Evolutionary conservation across 2,113 vertebrate genomes (phyloP).

Genomic region (Leptobrachium ailaonicum): DNA sequence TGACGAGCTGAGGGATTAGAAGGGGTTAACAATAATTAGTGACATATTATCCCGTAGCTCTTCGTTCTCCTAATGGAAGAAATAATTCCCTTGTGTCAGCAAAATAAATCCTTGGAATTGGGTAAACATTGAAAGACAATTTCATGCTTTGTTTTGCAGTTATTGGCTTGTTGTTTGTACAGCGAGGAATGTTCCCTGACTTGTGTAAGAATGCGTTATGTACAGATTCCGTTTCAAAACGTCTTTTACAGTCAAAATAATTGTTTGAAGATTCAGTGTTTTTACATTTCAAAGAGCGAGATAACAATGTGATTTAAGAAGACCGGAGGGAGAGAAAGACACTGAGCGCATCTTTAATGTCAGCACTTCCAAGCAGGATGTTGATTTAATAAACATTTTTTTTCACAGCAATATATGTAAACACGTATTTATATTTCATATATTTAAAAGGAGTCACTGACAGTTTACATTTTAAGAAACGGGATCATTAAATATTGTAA

Average conservation of each 20-base stretch:
- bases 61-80: not conserved
- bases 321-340: slow-evolving; percentile 60
- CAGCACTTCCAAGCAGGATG: slow-evolving; percentile 35
- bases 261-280: slow-evolving; percentile 68
- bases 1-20: no score
- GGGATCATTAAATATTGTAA: slow-evolving; percentile 30
- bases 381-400: not conserved
- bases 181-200: not conserved
- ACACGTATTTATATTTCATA: not conserved
- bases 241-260: slow-evolving; percentile 67
- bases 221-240: slow-evolving; percentile 58
- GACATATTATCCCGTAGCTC: not conserved
- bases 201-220: slow-evolving; percentile 50
- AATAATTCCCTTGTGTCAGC: slow-evolving; percentile 19
- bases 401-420: not conserved
- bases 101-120: slow-evolving; percentile 57
- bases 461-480: slow-evolving; percentile 19
- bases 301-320: slow-evolving; percentile 72
- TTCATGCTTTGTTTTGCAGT: slow-evolving; percentile 67
- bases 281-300: slow-evolving; percentile 72
- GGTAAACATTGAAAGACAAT: slow-evolving; percentile 63
- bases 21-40: no score
- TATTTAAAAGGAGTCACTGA: not conserved
- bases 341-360: slow-evolving; percentile 51
- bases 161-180: slow-evolving; percentile 57